Base-by-base conservation (phyloP, 2,113 vertebrate species). In the Perccottus glenii region DNA sequence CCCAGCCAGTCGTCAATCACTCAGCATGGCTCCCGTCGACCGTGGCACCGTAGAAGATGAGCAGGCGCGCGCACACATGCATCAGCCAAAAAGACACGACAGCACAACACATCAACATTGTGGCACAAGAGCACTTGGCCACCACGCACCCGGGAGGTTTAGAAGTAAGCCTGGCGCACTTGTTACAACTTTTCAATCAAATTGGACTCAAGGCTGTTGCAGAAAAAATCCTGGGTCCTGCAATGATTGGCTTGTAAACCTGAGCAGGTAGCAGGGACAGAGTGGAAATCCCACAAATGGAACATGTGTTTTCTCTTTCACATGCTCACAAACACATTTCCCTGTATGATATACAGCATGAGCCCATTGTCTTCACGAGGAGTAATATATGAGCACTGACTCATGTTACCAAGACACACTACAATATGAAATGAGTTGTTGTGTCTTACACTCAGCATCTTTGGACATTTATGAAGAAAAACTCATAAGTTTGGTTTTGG, bases 1-100 rank as follows among this genome's bases (percentile, higher is more conserved):
- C 83, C 84, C 67, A 77, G 78, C 82, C 83, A 47, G 62, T 85
- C 80, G 80, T 88, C 89, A 87, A 87, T 89, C 89, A 89, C 86
- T 77, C 89, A 73, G 81, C 80, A 55, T 79, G 85, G 44, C 71
- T 73, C 80, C 84, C 40, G 45, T 77, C 33, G 70, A 79, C 81
- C 68, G 53, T 9, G 61, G 65, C 9, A 55, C 75, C 64, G 33
- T 5, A 70, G 73, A 80, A 75, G 83, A 84, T 62, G 73, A 83
- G 78, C 67, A 64, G 14, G 42, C 64, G 11, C 49, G 48, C 48
- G 53, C 4, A 72, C 64, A 44, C 43, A 49, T 52, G 65, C 55
- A 68, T 60, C 56, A 50, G 53, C 6, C 61, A 59, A 68, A 33
- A 36, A 47, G 12, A 57, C 68, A 19, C 32, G 12, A 14, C 53